phyloP scores from a whole-genome alignment of 2,888 invertebrate species.

The Boloria selene region DNA sequence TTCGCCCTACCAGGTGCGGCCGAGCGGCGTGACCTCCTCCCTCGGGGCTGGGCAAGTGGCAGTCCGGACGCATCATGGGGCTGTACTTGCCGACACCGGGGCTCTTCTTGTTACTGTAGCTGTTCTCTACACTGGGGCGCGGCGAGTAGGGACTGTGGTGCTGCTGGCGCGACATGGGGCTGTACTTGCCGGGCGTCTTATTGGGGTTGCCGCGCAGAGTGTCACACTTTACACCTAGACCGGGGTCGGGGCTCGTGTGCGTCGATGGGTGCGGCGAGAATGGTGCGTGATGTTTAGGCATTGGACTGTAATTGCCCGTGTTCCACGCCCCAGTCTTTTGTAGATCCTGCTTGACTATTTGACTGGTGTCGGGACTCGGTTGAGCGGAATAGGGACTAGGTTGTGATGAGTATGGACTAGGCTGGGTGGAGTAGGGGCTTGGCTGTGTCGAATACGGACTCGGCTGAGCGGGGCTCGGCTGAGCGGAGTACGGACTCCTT shows the following conservation, averaged over 20 bases:
- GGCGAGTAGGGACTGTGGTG: constrained; percentile 75
- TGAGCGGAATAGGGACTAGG: constrained; percentile 77
- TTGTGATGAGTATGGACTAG: constrained; percentile 74
- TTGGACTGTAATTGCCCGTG: constrained; percentile 72
- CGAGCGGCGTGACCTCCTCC: constrained; percentile 56
- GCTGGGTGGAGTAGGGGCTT: constrained; percentile 75
- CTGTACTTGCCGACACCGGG: constrained; percentile 72
- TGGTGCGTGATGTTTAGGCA: constrained; percentile 75
- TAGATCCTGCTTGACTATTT: constrained; percentile 70
- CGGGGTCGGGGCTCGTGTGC: constrained; percentile 73
- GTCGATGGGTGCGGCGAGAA: constrained; percentile 75
- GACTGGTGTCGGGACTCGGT: constrained; percentile 76
- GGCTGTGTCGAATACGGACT: constrained; percentile 75
- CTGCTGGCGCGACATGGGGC: constrained; percentile 75
- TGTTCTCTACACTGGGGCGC: constrained; percentile 66
- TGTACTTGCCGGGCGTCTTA: constrained; percentile 72
- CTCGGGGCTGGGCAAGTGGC: constrained; percentile 70
- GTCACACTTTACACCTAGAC: constrained; percentile 64
- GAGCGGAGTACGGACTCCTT: constrained; percentile 75
- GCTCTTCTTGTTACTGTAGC: constrained; percentile 67
- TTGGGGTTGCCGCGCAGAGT: constrained; percentile 58
- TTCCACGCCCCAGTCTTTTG: constrained; percentile 74
- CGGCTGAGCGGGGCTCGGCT: constrained; percentile 77
- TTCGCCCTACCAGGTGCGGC: constrained; percentile 47
- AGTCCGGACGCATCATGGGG: constrained; percentile 71